Percentiles rank a stretch among this genome's conserved stretches.
phyloP scores from a whole-genome alignment of 2,113 vertebrate genomes.

The Balaenoptera acutorostrata region DNA sequence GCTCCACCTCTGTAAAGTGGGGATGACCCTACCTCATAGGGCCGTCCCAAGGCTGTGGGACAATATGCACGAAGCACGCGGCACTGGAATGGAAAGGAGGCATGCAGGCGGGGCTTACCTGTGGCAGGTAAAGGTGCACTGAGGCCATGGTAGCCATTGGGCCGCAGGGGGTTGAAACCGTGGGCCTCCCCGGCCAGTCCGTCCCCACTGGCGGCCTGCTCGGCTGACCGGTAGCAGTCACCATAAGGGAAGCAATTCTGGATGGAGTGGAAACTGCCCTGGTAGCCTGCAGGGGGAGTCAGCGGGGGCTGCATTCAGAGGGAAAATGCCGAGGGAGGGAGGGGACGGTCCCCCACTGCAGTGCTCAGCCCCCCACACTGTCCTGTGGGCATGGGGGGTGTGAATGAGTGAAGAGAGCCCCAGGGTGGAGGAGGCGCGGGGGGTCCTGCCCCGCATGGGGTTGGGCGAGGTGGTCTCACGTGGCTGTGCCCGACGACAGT shows the following conservation, averaged over 20 bases:
- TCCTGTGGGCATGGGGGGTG: not conserved
- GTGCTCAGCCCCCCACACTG: rapidly evolving
- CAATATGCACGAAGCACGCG: not conserved
- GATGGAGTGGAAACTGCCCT: slow-evolving; percentile 93
- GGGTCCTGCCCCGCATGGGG: rapidly evolving
- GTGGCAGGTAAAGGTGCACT: slow-evolving; percentile 81
- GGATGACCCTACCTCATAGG: not conserved
- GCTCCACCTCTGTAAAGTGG: not conserved
- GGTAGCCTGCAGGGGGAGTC: slow-evolving; percentile 86
- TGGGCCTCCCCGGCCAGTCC: slow-evolving; percentile 84
- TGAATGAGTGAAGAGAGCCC: not conserved
- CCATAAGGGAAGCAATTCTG: slow-evolving; percentile 94
- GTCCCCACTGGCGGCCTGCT: slow-evolving; percentile 83
- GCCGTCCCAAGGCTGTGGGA: not conserved
- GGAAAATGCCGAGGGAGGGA: not conserved
- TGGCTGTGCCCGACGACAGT: rapidly evolving
- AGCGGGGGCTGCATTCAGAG: not conserved
- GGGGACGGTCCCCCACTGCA: rapidly evolving
- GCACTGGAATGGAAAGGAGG: not conserved
- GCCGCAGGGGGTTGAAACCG: slow-evolving; percentile 86
- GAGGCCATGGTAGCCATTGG: slow-evolving; percentile 91
- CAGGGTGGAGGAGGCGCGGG: not conserved
- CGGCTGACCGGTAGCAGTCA: slow-evolving; percentile 90
- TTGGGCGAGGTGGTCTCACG: rapidly evolving
- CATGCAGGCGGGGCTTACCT: slow-evolving; percentile 81